Percentiles rank a stretch among this genome's conserved stretches.
phyloP scores from a whole-genome alignment of 2,113 vertebrate species.

The Propithecus coquereli region DNA sequence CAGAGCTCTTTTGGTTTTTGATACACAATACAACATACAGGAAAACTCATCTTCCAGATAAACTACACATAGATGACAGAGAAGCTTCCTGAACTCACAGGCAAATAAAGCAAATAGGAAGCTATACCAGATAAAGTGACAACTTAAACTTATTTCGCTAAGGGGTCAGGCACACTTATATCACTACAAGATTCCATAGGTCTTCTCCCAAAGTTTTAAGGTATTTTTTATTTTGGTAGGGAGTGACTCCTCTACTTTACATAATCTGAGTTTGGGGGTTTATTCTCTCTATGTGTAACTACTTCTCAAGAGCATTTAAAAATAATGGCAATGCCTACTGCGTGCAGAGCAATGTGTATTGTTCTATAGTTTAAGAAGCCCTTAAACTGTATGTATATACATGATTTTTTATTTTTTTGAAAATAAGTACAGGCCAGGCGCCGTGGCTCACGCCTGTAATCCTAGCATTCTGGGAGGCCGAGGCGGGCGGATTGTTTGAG shows the following conservation, averaged over 20 bases:
- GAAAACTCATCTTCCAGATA: neutral
- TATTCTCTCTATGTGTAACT: neutral
- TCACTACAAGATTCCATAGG: neutral
- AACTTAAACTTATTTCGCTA: neutral
- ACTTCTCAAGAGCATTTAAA: constrained; percentile 24
- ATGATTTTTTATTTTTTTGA: neutral
- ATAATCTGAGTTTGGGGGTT: neutral
- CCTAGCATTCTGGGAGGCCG: no score
- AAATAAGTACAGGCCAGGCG: no score
- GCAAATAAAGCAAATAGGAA: neutral
- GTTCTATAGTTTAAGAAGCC: neutral
- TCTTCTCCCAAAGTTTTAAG: neutral
- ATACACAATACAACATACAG: neutral
- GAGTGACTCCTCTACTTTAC: neutral
- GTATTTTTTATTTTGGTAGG: neutral
- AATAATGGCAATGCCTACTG: neutral
- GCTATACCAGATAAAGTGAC: neutral
- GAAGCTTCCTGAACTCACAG: neutral
- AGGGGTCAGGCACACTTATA: neutral
- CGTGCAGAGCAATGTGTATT: neutral
- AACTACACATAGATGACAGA: neutral
- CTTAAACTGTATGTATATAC: neutral
- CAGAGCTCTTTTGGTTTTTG: neutral
- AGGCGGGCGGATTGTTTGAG: no score
- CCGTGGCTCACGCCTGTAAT: no score